A percentile compares a stretch with the other conserved stretches of the same genome.
phyloP scores from a whole-genome alignment of 2,797 vertebrate genomes.

The Chloroceryle amazona region DNA sequence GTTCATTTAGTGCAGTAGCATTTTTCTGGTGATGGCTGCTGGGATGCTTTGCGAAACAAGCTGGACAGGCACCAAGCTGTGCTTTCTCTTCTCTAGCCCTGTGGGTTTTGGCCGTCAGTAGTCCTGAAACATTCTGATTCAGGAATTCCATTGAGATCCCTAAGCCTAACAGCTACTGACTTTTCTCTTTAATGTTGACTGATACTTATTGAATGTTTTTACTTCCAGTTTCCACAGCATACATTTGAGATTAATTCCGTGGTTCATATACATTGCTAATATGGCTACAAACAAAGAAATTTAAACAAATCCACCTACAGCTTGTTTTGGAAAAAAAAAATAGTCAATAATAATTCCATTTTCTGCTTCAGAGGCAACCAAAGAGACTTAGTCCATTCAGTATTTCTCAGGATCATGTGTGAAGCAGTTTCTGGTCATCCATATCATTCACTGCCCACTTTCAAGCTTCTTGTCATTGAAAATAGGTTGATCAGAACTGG shows the following conservation, averaged over 20 bases:
- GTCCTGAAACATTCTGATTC: not conserved
- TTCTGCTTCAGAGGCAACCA: not conserved
- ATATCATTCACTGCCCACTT: not conserved
- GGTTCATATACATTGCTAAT: not conserved
- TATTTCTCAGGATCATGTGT: not conserved
- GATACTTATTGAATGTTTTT: not conserved
- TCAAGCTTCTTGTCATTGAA: not conserved
- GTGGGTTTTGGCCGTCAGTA: not conserved
- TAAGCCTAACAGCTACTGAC: not conserved
- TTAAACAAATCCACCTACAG: not conserved
- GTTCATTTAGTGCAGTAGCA: not conserved
- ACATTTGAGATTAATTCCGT: not conserved
- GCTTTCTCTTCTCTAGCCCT: not conserved
- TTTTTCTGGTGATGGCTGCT: not conserved
- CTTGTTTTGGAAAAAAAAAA: not conserved
- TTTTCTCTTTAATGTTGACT: not conserved
- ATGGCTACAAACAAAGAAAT: not conserved
- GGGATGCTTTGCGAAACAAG: not conserved
- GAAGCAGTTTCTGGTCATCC: not conserved
- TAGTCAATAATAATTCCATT: not conserved
- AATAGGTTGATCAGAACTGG: not conserved
- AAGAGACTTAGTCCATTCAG: not conserved
- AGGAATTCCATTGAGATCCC: not conserved
- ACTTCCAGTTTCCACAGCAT: not conserved
- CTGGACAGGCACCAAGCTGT: not conserved